A percentile compares a stretch with the other conserved stretches of the same genome.
These are phyloP conservation scores for Coremacera marginata DNA, from an alignment of 2,888 invertebrate species.

Conservation along the genomic window DNA sequence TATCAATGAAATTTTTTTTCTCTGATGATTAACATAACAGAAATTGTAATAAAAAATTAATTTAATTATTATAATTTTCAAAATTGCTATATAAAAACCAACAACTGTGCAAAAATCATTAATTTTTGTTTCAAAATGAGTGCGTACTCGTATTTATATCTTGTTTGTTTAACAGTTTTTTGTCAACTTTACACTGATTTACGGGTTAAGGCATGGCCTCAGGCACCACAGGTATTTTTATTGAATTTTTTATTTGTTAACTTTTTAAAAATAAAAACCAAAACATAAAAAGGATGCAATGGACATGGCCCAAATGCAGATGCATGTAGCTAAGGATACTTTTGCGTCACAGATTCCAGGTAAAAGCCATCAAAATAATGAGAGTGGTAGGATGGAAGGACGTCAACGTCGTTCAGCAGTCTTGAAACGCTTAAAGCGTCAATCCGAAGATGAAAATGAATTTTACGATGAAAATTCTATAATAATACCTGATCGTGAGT, in stretches of 20 bases:
- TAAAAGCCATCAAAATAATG: background rate
- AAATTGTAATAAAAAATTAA: background rate
- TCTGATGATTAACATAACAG: too few relatives aligned
- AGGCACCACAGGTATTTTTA: slow-evolving; percentile 10
- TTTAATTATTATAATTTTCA: background rate
- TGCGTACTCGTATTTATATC: background rate
- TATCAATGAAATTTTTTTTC: too few relatives aligned
- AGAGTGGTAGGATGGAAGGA: background rate
- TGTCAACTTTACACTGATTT: background rate
- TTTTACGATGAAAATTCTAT: slow-evolving; percentile 58
- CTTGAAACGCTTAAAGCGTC: background rate
- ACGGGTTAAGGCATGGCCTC: background rate
- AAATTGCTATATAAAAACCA: background rate
- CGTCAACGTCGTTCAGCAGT: background rate
- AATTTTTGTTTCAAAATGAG: background rate
- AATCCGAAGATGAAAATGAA: slow-evolving; percentile 43
- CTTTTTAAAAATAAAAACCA: background rate
- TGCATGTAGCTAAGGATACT: background rate
- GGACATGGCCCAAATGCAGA: background rate
- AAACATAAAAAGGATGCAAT: background rate
- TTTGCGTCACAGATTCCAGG: background rate
- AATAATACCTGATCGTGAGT: slow-evolving; percentile 51
- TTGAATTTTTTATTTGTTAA: too few relatives aligned
- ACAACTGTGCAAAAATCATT: background rate
- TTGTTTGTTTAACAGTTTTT: background rate